Conservation (phyloP, 2,113 vertebrate species). For the Boleophthalmus pectinirostris region DNA sequence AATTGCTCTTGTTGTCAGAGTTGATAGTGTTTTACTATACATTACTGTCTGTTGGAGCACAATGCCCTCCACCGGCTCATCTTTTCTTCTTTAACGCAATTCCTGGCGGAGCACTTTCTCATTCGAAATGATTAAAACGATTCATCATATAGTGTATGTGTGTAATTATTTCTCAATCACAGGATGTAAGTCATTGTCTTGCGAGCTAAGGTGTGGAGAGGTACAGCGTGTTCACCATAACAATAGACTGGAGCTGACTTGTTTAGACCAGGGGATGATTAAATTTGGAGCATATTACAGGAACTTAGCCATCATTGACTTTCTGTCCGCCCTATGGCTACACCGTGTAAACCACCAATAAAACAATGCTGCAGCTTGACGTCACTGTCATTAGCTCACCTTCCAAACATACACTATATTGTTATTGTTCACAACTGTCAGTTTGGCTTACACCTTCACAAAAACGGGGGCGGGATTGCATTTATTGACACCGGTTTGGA, state of each 20-base stretch:
- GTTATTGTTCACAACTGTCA: slow-evolving; percentile 18
- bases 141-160: slow-evolving; percentile 2
- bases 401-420: background rate
- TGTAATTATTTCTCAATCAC: slow-evolving; percentile 42
- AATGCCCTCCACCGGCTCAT: slow-evolving; percentile 16
- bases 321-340: slow-evolving; percentile 5
- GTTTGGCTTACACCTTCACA: slow-evolving; percentile 17
- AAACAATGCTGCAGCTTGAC: slow-evolving; percentile 24
- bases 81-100: slow-evolving; percentile 9
- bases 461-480: slow-evolving; percentile 15
- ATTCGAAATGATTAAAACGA: slow-evolving; percentile 33
- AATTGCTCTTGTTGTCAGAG: slow-evolving; percentile 11
- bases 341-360: slow-evolving; percentile 2
- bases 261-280: slow-evolving; percentile 17
- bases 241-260: slow-evolving; percentile 24
- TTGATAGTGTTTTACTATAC: slow-evolving; percentile 17
- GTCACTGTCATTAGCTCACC: slow-evolving; percentile 22
- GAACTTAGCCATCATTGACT: slow-evolving; percentile 15
- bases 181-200: slow-evolving; percentile 24
- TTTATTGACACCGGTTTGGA: slow-evolving; percentile 64
- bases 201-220: slow-evolving; percentile 11
- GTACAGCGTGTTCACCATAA: slow-evolving; percentile 10
- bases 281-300: slow-evolving; percentile 13
- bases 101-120: slow-evolving; percentile 7
- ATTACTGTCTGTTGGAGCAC: slow-evolving; percentile 14